Conservation (phyloP, 2,113 vertebrate species). For the Hyperoodon ampullatus region DNA sequence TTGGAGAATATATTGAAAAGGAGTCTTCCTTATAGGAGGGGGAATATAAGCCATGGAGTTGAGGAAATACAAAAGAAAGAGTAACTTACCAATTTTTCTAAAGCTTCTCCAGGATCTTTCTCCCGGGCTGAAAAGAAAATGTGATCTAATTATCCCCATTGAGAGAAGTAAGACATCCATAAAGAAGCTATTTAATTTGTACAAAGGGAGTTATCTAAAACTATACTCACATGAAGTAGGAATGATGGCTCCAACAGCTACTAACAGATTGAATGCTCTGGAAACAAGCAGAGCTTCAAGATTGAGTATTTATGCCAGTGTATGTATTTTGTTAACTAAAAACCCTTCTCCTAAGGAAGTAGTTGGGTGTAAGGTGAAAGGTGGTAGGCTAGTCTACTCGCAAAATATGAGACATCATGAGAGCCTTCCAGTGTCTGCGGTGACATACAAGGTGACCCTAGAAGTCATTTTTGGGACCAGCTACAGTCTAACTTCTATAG, state of each 20-base stretch:
- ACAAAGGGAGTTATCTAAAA: background rate
- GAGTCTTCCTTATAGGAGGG: background rate
- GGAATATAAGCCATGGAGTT: background rate
- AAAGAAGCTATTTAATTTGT: background rate
- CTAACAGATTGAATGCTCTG: background rate
- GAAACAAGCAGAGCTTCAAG: slow-evolving; percentile 6
- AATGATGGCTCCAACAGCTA: background rate
- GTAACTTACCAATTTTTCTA: background rate
- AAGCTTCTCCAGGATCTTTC: slow-evolving; percentile 19
- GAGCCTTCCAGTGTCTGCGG: background rate
- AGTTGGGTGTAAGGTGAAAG: background rate
- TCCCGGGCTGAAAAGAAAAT: background rate
- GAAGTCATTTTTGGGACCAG: background rate
- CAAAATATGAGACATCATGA: background rate
- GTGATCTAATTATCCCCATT: background rate
- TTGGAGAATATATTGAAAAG: slow-evolving; percentile 5
- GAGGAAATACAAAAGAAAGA: slow-evolving; percentile 16
- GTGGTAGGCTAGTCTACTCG: background rate
- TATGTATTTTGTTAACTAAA: background rate
- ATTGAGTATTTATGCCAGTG: background rate
- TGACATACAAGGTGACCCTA: background rate
- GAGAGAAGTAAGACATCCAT: background rate
- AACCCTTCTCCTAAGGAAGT: background rate
- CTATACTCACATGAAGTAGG: background rate
- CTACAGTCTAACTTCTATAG: background rate